These are phyloP conservation scores for Gymnoscelis rufifasciata DNA, from an alignment of 2,888 invertebrate genomes.

Conservation along the genomic window DNA sequence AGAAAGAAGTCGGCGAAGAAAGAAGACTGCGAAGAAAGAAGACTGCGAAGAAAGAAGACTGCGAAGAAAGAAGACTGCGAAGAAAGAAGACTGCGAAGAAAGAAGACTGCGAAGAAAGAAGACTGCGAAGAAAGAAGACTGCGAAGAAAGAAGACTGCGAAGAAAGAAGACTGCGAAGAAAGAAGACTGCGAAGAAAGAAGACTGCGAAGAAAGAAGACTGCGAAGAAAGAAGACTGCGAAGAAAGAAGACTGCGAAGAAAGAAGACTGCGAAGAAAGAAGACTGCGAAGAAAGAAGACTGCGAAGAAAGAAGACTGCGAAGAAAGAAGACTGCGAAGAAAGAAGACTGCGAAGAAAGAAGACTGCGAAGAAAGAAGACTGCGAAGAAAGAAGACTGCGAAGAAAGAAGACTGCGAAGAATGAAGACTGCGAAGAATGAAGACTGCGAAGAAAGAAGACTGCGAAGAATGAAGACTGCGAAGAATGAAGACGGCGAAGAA, in stretches of 20 bases:
- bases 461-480: constrained; percentile 15
- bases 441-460: constrained; percentile 14
- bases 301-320: constrained; percentile 12
- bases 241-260: constrained; percentile 14
- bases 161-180: constrained; percentile 14
- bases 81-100: constrained; percentile 18
- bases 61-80: constrained; percentile 8
- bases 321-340: constrained; percentile 11
- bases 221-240: constrained; percentile 8
- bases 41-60: constrained; percentile 13
- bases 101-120: constrained; percentile 14
- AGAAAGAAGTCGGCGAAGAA: constrained; percentile 16
- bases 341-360: constrained; percentile 15
- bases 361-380: constrained; percentile 13
- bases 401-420: constrained; percentile 14
- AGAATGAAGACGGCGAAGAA: constrained; percentile 12
- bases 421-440: constrained; percentile 13
- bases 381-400: constrained; percentile 12
- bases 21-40: constrained; percentile 16
- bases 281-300: constrained; percentile 2
- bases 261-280: constrained; percentile 16
- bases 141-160: constrained; percentile 13
- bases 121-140: constrained; percentile 9
- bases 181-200: constrained; percentile 9
- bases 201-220: constrained; percentile 12